These are phyloP conservation scores for Leptodactylus fuscus DNA, from an alignment of 2,113 vertebrate species.

Conservation along the genomic window DNA sequence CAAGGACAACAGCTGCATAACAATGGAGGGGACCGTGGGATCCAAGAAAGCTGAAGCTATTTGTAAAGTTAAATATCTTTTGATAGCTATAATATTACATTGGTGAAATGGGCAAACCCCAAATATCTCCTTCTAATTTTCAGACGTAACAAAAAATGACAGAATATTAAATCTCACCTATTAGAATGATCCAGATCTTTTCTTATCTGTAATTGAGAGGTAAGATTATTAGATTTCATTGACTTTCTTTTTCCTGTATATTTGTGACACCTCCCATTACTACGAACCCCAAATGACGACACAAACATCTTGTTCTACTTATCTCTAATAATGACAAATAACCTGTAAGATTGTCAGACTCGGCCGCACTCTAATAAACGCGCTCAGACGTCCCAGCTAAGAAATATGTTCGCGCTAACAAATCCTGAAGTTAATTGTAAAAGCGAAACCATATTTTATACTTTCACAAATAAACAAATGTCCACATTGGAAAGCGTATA, in stretches of 20 bases:
- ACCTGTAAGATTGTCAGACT: not conserved
- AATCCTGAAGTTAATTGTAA: constrained; percentile 43
- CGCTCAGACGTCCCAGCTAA: constrained; percentile 8
- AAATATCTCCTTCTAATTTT: not conserved
- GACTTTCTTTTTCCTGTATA: not conserved
- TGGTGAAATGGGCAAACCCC: too few species aligned
- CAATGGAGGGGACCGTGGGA: too few species aligned
- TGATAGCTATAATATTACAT: too few species aligned
- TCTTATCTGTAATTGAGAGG: not conserved
- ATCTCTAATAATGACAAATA: constrained; percentile 29
- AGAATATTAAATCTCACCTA: too few species aligned
- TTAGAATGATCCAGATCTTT: not conserved
- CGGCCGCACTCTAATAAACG: not conserved
- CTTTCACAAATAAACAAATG: constrained; percentile 55
- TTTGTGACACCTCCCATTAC: not conserved
- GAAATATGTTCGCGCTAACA: constrained; percentile 36
- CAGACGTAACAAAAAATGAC: not conserved
- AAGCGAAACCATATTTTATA: constrained; percentile 54
- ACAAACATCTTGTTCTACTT: constrained; percentile 5
- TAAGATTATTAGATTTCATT: not conserved
- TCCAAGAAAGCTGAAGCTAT: too few species aligned
- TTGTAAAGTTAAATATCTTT: too few species aligned
- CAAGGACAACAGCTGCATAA: too few species aligned
- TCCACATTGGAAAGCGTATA: constrained; percentile 46
- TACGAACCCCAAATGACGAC: not conserved